These are phyloP conservation scores for Mythimna loreyi DNA, from an alignment of 2,888 invertebrate genomes.

Conservation along the genomic window DNA sequence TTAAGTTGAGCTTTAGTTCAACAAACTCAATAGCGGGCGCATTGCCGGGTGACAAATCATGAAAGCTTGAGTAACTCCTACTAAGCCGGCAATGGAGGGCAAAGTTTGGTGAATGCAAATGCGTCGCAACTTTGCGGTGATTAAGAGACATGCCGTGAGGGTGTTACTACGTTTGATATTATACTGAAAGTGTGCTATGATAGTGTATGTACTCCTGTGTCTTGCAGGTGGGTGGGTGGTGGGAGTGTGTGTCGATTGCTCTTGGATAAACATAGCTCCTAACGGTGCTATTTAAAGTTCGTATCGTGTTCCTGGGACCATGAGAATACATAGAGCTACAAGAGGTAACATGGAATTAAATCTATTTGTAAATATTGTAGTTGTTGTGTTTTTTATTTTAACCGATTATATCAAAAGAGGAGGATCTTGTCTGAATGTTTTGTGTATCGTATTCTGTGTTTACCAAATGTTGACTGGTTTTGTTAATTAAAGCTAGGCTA, in stretches of 20 bases:
- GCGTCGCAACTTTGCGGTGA: constrained; percentile 60
- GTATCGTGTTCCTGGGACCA: not conserved
- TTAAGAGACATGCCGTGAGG: constrained; percentile 51
- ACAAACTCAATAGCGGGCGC: constrained; percentile 57
- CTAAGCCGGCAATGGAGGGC: constrained; percentile 49
- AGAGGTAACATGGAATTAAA: not conserved
- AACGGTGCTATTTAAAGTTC: constrained; percentile 19
- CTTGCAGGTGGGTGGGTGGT: too few species aligned
- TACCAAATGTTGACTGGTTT: too few species aligned
- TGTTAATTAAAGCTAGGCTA: too few species aligned
- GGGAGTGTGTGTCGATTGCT: not conserved
- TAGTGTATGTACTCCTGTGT: constrained; percentile 16
- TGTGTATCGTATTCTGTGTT: too few species aligned
- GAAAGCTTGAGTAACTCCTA: constrained; percentile 54
- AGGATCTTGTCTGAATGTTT: too few species aligned
- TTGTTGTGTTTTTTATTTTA: too few species aligned
- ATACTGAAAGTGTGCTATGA: constrained; percentile 26
- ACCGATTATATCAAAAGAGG: too few species aligned
- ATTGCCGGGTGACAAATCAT: constrained; percentile 65
- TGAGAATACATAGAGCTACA: not conserved
- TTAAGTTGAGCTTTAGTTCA: constrained; percentile 59
- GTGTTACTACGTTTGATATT: constrained; percentile 51
- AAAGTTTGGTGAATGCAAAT: constrained; percentile 63
- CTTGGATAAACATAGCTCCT: constrained; percentile 2
- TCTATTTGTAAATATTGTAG: not conserved